Conservation (phyloP, 2,888 invertebrate genomes). For the Actias luna region DNA sequence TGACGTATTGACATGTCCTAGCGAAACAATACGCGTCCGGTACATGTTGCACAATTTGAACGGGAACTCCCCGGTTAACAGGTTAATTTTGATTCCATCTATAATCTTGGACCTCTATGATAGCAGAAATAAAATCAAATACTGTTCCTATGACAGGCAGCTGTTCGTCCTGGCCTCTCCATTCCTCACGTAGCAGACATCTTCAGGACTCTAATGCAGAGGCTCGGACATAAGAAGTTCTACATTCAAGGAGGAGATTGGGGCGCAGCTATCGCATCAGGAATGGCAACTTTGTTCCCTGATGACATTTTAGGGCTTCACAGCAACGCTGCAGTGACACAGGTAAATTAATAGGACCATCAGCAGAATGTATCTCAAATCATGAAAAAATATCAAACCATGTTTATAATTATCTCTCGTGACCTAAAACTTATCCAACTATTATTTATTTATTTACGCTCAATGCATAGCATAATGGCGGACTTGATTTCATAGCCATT, state of each 20-base stretch:
- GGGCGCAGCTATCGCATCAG: conserved; percentile 85
- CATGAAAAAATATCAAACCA: neutral
- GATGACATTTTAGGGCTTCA: conserved; percentile 74
- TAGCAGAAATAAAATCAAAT: neutral
- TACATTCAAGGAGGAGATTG: conserved; percentile 90
- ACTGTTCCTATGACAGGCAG: conserved; percentile 48
- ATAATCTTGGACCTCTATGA: neutral
- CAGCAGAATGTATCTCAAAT: neutral
- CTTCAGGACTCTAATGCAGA: conserved; percentile 85
- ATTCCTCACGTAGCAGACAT: conserved; percentile 78
- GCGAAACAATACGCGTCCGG: too few species aligned
- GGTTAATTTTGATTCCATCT: neutral
- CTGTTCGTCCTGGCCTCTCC: conserved; percentile 83
- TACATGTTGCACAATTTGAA: too few species aligned
- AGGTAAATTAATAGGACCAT: neutral
- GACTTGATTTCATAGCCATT: too few species aligned
- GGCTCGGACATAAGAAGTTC: conserved; percentile 85
- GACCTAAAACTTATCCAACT: too few species aligned
- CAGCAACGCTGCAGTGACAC: conserved; percentile 40
- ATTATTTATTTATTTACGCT: too few species aligned
- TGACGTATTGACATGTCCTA: too few species aligned
- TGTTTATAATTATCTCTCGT: neutral
- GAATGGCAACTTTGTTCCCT: conserved; percentile 78
- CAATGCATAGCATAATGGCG: too few species aligned
- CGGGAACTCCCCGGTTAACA: too few species aligned